Percentiles rank a stretch among this genome's conserved stretches.
Conservation (phyloP, 2,888 invertebrate genomes). For the Odiellus spinosus region DNA sequence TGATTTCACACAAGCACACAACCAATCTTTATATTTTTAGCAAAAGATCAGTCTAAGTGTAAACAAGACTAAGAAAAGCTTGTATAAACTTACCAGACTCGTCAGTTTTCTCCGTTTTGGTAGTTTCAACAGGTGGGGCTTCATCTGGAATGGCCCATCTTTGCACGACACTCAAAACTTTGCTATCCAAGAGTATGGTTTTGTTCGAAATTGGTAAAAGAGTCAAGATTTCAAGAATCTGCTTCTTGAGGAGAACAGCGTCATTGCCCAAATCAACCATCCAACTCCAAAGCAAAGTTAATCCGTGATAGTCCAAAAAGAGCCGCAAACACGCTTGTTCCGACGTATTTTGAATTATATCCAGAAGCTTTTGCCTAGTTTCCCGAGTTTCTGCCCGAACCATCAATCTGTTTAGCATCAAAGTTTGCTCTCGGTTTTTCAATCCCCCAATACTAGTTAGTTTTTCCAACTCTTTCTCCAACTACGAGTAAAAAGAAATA, state of each 20-base stretch:
- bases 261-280: slow-evolving; percentile 48
- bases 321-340: slow-evolving; percentile 37
- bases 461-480: slow-evolving; percentile 75
- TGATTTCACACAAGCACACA: too few relatives aligned
- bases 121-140: slow-evolving; percentile 2
- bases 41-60: too few relatives aligned
- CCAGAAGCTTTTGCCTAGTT: slow-evolving; percentile 50
- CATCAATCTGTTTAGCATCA: slow-evolving; percentile 76
- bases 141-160: slow-evolving; percentile 47
- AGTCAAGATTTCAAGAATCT: slow-evolving; percentile 63
- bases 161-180: slow-evolving; percentile 67
- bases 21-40: too few relatives aligned
- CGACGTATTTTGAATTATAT: slow-evolving; percentile 43
- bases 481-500: slow-evolving; percentile 36
- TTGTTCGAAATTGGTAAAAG: slow-evolving; percentile 82
- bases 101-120: slow-evolving; percentile 11
- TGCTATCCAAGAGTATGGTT: slow-evolving; percentile 79
- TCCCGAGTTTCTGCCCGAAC: slow-evolving; percentile 70
- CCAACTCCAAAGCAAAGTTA: slow-evolving; percentile 79
- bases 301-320: slow-evolving; percentile 72
- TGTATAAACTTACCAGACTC: too few relatives aligned
- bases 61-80: too few relatives aligned
- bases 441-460: slow-evolving; percentile 54
- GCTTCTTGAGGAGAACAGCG: slow-evolving; percentile 17
- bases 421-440: slow-evolving; percentile 74